Base-by-base conservation (phyloP, 2,888 invertebrate species). In the Yponomeuta cagnagella region DNA sequence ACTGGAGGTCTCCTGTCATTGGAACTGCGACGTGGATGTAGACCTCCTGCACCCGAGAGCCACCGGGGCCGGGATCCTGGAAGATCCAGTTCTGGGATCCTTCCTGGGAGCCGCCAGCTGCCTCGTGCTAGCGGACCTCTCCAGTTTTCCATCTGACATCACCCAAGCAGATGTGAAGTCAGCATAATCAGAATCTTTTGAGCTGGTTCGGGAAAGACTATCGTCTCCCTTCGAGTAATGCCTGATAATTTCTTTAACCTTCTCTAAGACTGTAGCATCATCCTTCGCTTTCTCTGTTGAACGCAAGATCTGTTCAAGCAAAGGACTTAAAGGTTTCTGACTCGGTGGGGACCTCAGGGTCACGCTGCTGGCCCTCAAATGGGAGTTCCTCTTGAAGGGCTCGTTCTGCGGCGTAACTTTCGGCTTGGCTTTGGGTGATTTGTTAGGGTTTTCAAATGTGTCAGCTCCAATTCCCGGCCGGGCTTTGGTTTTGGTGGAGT, bases 151-250 rank as follows among this genome's bases (percentile, higher is more conserved):
- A 81, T 95, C 95, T 74, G 94, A 95, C 87, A 95, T 95, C 48
- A 95, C 95, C 95, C 95, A 95, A 12, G 95, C 95, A 43, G 94
- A 93, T 9, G 95, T 95, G 80, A 95, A 94, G 75, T 95, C 95
- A 74, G 95, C 94, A 69, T 94, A 95, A 70, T 94, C 93, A 1
- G 94, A 93, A 72, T 93, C 89, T 68, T 93, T 93, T 3, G 89
- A 93, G 72, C 93, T 89, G 64, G 93, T 88, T 71, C 93, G 82
- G 1, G 90, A 90, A 75, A 92, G 77, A 12, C 89, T 87, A 72
- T 91, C 91, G 12, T 90, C 90, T 70, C 89, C 87, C 77, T 88
- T 89, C 2, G 92, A 92, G 74, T 88, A 93, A 15, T 88, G 87
- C 72, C 92, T 85, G 72, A 93, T 92, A 31, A 93, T 92, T 72